A percentile compares a stretch with the other conserved stretches of the same genome.
phyloP scores from a whole-genome alignment of 2,797 vertebrate genomes.

The Lagocephalus sceleratus region DNA sequence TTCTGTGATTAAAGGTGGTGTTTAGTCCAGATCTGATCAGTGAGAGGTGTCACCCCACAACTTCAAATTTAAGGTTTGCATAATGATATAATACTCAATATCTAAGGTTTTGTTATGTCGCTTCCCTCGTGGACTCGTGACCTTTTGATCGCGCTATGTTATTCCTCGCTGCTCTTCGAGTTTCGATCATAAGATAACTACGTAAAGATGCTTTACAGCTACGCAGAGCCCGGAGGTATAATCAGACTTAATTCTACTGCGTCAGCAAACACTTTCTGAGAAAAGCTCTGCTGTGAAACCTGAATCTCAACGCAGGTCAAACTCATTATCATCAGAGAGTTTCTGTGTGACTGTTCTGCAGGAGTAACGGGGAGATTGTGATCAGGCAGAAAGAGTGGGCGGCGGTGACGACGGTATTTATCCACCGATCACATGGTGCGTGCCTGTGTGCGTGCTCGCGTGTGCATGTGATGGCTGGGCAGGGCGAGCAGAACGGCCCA shows the following conservation, averaged over 20 bases:
- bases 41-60: no score
- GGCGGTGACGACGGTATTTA: constrained; percentile 63
- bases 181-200: no score
- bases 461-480: constrained; percentile 56
- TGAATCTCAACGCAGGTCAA: constrained; percentile 38
- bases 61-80: no score
- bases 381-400: constrained; percentile 55
- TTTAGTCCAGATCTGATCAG: no score
- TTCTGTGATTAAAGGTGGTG: no score
- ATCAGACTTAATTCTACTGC: background rate
- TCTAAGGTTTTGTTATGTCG: no score
- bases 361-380: constrained; percentile 53
- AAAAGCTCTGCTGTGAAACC: background rate
- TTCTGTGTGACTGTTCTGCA: constrained; percentile 56
- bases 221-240: no score
- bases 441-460: constrained; percentile 34
- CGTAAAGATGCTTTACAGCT: no score
- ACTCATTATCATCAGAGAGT: constrained; percentile 46
- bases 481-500: constrained; percentile 44
- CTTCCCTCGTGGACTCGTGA: no score
- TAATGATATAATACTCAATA: no score
- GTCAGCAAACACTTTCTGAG: background rate
- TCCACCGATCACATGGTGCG: constrained; percentile 66
- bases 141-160: no score
- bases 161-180: no score